Evolutionary conservation across 2,888 invertebrate genomes (phyloP), one percentile per base, ranked within the genome.

Genomic region (Pyrochroa serraticornis): DNA sequence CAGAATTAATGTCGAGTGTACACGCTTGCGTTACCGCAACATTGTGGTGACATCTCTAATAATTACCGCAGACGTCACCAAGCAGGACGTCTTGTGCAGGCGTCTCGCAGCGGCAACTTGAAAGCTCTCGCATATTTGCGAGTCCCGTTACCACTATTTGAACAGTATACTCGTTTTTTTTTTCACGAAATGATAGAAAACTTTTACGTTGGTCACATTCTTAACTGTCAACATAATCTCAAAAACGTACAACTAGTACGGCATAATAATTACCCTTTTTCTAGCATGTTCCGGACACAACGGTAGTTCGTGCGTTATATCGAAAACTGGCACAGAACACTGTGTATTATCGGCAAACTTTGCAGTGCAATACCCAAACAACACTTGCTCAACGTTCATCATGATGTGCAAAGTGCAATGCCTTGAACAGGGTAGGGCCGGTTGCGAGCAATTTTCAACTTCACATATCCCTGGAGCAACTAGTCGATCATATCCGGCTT

Each of bases 361-460:
- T 59, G 90, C 91, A 59, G 91, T 90, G 78, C 92, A 92, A 69
- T 89, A 88, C 74, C 87, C 87, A 79, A 90, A 92, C 58, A 80
- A 65, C 38, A 78, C 75, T 80, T 96, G 95, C 70, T 93, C 92
- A 7, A 88, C 85, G 76, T 93, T 93, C 62, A 87, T 84, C 81
- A 93, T 91, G 68, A 95, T 91, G 81, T 96, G 96, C 60, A 87
- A 80, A 35, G 89, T 83, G 77, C 95, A 96, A 76, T 93, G 90
- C 58, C 91, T 87, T 0, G 92, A 88, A 75, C 89, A 91, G 0
- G 92, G 91, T 67, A 93, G 73, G 2, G 91, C 87, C 1, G 78
- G 74, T 60, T 79, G 78, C 10, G 71, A 50, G 60, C 75, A 75
- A 37, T 71, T 66, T 8, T 70, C 69, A 5, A 70, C 64, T 57